Percentiles rank a stretch among this genome's conserved stretches.
These are phyloP conservation scores for Rotaria sp. DNA, from an alignment of 2,888 invertebrate species.

Conservation along the genomic window DNA sequence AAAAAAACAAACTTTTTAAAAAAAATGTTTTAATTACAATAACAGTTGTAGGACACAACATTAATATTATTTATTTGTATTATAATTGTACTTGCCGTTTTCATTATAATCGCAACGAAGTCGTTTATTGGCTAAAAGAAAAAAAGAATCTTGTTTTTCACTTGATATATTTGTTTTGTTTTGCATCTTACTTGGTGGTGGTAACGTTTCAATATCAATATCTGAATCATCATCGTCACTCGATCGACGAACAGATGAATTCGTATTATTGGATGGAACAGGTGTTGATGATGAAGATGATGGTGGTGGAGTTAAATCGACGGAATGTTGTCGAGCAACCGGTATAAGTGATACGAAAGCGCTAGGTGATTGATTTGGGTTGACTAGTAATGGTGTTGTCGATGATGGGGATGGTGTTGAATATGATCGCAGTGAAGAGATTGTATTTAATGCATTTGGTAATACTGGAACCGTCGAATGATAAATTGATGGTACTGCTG, in stretches of 20 bases:
- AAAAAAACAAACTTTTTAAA: background rate
- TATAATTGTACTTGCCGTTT: background rate
- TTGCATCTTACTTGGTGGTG: background rate
- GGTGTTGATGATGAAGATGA: conserved; percentile 7
- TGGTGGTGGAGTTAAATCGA: background rate
- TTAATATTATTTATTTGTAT: background rate
- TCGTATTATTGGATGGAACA: background rate
- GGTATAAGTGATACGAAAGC: background rate
- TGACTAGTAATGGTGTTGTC: background rate
- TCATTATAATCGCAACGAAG: background rate
- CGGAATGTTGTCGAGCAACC: background rate
- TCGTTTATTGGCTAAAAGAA: background rate
- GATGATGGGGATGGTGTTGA: conserved; percentile 12
- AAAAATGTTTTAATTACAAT: too few species aligned
- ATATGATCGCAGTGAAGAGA: background rate
- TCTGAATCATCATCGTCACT: conserved; percentile 10
- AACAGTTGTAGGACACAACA: background rate
- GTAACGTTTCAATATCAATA: conserved; percentile 6
- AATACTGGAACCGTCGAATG: background rate
- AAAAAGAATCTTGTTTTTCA: too few species aligned
- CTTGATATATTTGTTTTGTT: too few species aligned
- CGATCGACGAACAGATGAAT: background rate
- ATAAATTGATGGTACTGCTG: background rate
- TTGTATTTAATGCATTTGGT: background rate
- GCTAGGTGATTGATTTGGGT: background rate